Percentiles rank a stretch among this genome's conserved stretches.
Conservation (phyloP, 2,113 vertebrate genomes). For the Micronycteris hirsuta region DNA sequence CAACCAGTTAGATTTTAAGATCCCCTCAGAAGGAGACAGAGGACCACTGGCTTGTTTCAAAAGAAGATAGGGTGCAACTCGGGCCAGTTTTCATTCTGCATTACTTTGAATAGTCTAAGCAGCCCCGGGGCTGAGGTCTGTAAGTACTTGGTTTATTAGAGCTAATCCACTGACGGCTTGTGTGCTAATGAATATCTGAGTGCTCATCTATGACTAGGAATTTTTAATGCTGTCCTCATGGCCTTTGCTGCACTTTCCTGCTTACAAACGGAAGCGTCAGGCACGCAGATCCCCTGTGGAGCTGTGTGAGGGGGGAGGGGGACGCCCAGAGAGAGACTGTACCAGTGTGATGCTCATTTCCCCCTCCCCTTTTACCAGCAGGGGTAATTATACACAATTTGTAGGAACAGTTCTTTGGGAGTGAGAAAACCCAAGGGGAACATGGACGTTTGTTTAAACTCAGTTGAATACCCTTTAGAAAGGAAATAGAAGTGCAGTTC, state of each 20-base stretch:
- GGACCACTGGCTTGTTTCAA: not conserved
- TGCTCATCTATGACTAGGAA: slow-evolving; percentile 36
- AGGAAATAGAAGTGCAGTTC: not conserved
- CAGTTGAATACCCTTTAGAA: not conserved
- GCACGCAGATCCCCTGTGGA: not conserved
- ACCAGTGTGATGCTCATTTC: not conserved
- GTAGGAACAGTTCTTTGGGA: slow-evolving; percentile 9
- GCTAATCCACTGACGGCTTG: slow-evolving; percentile 40
- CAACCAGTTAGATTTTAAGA: not conserved
- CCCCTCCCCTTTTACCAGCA: not conserved
- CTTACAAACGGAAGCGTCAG: slow-evolving; percentile 29
- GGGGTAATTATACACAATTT: not conserved
- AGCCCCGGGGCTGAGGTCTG: not conserved
- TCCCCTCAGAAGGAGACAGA: not conserved
- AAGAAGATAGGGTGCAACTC: not conserved
- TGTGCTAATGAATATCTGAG: slow-evolving; percentile 53
- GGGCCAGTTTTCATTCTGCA: not conserved
- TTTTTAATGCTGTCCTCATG: slow-evolving; percentile 42
- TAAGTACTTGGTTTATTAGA: slow-evolving; percentile 37
- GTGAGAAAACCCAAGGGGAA: not conserved
- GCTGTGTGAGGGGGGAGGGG: not conserved
- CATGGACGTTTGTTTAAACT: not conserved
- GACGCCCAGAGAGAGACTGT: not conserved
- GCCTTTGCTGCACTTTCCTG: slow-evolving; percentile 16
- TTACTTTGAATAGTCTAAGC: not conserved